These are phyloP conservation scores for Platyura marginata DNA, from an alignment of 1,140 invertebrate genomes.

Conservation along the genomic window DNA sequence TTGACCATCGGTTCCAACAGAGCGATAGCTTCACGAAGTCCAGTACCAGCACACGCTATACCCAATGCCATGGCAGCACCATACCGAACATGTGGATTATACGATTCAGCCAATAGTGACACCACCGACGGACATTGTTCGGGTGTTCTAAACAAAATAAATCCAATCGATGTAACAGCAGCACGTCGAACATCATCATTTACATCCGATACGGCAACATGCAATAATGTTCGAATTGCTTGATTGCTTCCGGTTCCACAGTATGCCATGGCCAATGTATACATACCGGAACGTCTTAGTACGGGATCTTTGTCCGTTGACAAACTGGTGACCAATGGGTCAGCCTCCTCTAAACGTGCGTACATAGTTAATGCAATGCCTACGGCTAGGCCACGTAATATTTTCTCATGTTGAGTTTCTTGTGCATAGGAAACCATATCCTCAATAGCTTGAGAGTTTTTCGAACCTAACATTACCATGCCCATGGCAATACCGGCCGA, in stretches of 20 bases:
- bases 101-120: constrained; percentile 89
- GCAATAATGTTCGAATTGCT: constrained; percentile 84
- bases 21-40: constrained; percentile 88
- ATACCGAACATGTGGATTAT: constrained; percentile 98
- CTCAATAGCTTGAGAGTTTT: constrained; percentile 69
- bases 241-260: constrained; percentile 95
- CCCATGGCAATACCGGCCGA: constrained; percentile 80
- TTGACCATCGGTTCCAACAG: constrained; percentile 96
- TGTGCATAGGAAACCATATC: constrained; percentile 73
- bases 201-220: constrained; percentile 95
- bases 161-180: constrained; percentile 93
- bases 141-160: constrained; percentile 85
- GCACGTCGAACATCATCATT: constrained; percentile 97
- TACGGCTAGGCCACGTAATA: constrained; percentile 83
- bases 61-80: constrained; percentile 98
- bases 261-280: constrained; percentile 96
- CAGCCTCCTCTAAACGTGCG: constrained; percentile 88
- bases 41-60: constrained; percentile 95
- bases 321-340: constrained; percentile 78
- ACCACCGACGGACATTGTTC: constrained; percentile 96
- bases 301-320: constrained; percentile 76
- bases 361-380: constrained; percentile 96
- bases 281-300: constrained; percentile 80
- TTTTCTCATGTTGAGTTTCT: constrained; percentile 85
- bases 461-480: constrained; percentile 94